These are phyloP conservation scores for Pseudochaenichthys georgianus DNA, from an alignment of 2,797 vertebrate genomes.

Conservation along the genomic window DNA sequence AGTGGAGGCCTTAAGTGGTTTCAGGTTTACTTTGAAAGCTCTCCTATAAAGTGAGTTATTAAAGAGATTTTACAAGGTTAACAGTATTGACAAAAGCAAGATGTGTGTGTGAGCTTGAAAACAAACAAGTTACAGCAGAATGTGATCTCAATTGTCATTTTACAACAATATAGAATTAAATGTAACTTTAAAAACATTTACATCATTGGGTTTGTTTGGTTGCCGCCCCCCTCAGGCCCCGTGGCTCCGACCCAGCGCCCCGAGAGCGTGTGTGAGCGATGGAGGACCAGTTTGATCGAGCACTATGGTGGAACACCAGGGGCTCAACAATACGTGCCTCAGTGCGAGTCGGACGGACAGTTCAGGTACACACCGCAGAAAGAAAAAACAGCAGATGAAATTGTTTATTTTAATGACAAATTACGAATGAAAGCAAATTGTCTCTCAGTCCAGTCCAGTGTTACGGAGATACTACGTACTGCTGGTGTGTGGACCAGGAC, in stretches of 20 bases:
- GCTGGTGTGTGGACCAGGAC: constrained; percentile 89
- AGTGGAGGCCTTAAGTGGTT: constrained; percentile 62
- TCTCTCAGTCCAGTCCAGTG: constrained; percentile 83
- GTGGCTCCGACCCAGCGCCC: constrained; percentile 68
- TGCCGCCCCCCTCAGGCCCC: constrained; percentile 19
- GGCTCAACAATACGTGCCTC: constrained; percentile 83
- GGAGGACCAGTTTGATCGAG: constrained; percentile 84
- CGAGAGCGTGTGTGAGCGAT: constrained; percentile 86
- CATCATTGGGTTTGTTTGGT: neutral
- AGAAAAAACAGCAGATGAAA: too few relatives aligned
- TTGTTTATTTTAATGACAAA: neutral
- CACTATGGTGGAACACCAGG: constrained; percentile 82
- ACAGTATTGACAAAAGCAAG: constrained; percentile 61
- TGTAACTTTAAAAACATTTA: neutral
- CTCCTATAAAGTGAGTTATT: constrained; percentile 61
- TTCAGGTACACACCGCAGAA: constrained; percentile 73
- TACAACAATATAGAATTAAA: neutral
- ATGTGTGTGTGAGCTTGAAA: constrained; percentile 28
- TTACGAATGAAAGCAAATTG: neutral
- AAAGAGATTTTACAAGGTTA: constrained; percentile 57
- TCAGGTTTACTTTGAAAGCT: constrained; percentile 61
- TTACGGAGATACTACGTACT: constrained; percentile 86
- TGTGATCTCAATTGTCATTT: neutral
- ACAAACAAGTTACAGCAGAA: constrained; percentile 3
- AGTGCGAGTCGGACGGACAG: constrained; percentile 82